Conservation (phyloP, 2,113 vertebrate species). For the Smithornis capensis region DNA sequence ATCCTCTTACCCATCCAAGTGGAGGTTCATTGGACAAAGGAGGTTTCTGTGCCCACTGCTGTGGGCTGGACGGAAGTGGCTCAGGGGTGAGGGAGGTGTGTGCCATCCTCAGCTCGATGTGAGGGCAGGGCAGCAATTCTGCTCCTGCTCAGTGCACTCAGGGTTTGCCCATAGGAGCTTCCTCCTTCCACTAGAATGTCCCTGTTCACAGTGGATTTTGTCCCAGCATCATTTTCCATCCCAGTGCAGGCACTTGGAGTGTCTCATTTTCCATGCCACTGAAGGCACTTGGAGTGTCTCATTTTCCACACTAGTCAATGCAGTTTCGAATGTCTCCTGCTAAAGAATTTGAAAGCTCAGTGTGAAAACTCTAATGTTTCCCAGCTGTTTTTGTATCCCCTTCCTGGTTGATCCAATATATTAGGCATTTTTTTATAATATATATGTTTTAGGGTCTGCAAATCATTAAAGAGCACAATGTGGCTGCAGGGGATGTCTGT, state of each 20-base stretch:
- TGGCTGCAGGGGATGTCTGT: neutral
- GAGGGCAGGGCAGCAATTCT: neutral
- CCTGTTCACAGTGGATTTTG: neutral
- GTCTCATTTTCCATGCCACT: neutral
- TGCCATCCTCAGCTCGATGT: neutral
- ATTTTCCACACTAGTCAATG: too few species aligned
- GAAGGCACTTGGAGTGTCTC: too few species aligned
- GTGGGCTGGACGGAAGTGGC: neutral
- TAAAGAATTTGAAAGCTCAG: neutral
- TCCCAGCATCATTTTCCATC: rapidly evolving
- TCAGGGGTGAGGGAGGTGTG: neutral
- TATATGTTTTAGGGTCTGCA: neutral
- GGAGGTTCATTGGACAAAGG: neutral
- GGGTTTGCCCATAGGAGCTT: neutral
- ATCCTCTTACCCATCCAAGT: neutral
- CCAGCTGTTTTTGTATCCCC: constrained; percentile 29
- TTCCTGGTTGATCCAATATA: neutral
- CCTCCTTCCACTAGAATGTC: rapidly evolving
- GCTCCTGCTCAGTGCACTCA: rapidly evolving
- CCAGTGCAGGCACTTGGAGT: neutral
- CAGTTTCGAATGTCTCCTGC: neutral
- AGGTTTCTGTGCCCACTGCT: neutral
- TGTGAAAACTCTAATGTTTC: constrained; percentile 7
- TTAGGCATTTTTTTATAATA: neutral
- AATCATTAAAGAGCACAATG: neutral